phyloP scores from a whole-genome alignment of 2,888 invertebrate genomes.

The Nomada lathburiana region DNA sequence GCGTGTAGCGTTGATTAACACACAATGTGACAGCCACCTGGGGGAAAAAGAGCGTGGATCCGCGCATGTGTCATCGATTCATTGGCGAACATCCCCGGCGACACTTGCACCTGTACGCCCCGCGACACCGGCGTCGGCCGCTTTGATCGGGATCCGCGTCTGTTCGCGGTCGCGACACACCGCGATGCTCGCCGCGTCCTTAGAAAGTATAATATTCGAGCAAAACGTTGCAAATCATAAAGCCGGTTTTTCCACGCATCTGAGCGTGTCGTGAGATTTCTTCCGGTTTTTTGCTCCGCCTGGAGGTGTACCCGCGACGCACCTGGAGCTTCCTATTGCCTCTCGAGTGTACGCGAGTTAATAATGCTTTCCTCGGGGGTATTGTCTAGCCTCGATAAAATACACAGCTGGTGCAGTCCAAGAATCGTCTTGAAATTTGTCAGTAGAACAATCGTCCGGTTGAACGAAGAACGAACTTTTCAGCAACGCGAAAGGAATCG shows the following conservation, averaged over 20 bases:
- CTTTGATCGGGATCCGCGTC: conserved; percentile 52
- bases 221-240: conserved; percentile 37
- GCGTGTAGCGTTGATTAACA: conserved; percentile 72
- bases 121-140: conserved; percentile 42
- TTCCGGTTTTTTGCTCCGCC: background rate
- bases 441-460: too few species aligned
- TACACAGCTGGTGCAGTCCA: too few species aligned
- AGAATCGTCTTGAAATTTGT: too few species aligned
- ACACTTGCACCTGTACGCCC: conserved; percentile 62
- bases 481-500: too few species aligned
- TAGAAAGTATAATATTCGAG: conserved; percentile 40
- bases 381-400: too few species aligned
- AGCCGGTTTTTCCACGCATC: conserved; percentile 16
- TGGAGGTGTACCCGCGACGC: too few species aligned
- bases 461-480: too few species aligned
- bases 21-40: conserved; percentile 69
- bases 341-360: too few species aligned
- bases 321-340: too few species aligned
- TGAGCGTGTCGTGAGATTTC: background rate
- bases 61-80: conserved; percentile 62
- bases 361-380: too few species aligned
- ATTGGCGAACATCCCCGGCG: conserved; percentile 52
- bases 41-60: conserved; percentile 49
- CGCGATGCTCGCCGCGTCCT: conserved; percentile 23
- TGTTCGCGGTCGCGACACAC: conserved; percentile 17